These are phyloP conservation scores for Hippopotamus amphibius DNA, from an alignment of 2,113 vertebrate genomes.

Conservation along the genomic window DNA sequence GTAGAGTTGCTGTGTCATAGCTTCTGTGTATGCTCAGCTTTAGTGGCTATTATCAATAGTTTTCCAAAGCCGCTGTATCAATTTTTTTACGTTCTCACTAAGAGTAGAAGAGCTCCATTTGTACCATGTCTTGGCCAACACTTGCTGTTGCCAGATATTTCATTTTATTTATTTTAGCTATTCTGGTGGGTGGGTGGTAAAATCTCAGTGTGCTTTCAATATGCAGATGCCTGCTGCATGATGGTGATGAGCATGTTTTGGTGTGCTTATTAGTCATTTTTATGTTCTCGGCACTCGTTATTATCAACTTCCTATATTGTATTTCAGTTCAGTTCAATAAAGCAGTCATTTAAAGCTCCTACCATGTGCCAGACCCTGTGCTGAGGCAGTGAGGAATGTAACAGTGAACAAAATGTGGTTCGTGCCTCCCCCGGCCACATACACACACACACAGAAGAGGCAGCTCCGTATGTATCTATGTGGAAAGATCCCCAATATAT, in stretches of 20 bases:
- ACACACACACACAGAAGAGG: not conserved
- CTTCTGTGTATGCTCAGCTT: not conserved
- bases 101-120: not conserved
- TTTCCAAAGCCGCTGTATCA: not conserved
- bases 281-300: not conserved
- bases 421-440: not conserved
- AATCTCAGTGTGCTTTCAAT: not conserved
- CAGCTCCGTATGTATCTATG: not conserved
- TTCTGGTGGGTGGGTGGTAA: not conserved
- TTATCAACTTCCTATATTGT: not conserved
- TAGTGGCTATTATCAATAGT: not conserved
- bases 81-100: not conserved
- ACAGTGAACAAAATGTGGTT: not conserved
- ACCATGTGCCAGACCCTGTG: not conserved
- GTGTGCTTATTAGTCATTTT: not conserved
- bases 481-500: not conserved
- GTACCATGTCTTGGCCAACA: not conserved
- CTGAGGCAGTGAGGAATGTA: not conserved
- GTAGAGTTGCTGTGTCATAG: not conserved
- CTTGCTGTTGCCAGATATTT: not conserved
- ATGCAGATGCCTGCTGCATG: not conserved
- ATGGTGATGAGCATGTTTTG: not conserved
- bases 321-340: not conserved
- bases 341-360: not conserved
- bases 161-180: not conserved